Evolutionary conservation across 1,140 invertebrate species (phyloP).

Genomic region (Anastrepha obliqua): DNA sequence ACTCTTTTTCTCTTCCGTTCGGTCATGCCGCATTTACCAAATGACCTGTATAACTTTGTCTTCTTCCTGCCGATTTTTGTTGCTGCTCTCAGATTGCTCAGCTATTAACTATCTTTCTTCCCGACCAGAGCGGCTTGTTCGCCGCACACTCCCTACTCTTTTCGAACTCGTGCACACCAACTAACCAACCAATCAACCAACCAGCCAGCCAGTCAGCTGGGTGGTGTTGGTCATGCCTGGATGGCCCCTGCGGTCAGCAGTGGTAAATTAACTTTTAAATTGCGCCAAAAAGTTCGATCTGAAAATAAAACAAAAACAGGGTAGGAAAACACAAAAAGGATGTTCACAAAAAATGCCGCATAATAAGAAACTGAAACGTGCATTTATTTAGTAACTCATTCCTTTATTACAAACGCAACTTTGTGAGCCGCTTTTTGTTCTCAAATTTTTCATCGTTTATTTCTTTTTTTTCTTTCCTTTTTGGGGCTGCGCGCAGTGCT

Average conservation of each 20-base stretch:
- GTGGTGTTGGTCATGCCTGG: conserved; percentile 39
- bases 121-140: background rate
- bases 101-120: conserved; percentile 1
- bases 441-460: background rate
- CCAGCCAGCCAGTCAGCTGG: background rate
- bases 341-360: conserved; percentile 27
- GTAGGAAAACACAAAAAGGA: background rate
- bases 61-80: conserved; percentile 48
- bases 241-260: conserved; percentile 30
- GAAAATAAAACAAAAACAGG: conserved; percentile 33
- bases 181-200: too few species aligned
- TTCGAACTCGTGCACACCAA: background rate
- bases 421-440: background rate
- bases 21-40: conserved; percentile 46
- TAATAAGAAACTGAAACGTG: conserved; percentile 50
- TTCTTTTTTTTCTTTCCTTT: background rate
- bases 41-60: conserved; percentile 45
- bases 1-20: background rate
- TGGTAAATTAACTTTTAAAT: conserved; percentile 51
- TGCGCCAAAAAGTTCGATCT: conserved; percentile 31
- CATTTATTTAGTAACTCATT: conserved; percentile 46
- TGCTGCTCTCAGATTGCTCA: conserved; percentile 23
- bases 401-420: background rate
- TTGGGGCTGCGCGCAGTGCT: background rate
- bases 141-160: background rate